Percentiles rank a stretch among this genome's conserved stretches.
Evolutionary conservation across 2,113 vertebrate genomes (phyloP).

Genomic region (Ranitomeya variabilis): DNA sequence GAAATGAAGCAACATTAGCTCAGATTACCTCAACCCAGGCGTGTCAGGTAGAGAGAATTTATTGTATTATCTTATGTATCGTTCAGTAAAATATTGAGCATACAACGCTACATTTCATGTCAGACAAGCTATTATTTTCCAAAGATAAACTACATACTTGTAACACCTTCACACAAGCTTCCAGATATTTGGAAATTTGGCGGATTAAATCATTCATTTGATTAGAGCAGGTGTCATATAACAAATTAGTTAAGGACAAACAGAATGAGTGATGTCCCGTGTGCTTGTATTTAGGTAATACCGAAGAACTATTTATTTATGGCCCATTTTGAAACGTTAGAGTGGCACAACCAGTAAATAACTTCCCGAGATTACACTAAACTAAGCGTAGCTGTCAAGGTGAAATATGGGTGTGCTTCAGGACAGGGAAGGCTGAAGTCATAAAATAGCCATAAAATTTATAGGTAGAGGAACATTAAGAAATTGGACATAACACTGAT

Average conservation of each 20-base stretch:
- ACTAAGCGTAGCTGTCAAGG: conserved; percentile 38
- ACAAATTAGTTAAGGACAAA: conserved; percentile 55
- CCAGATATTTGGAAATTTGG: conserved; percentile 42
- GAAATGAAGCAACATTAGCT: conserved; percentile 58
- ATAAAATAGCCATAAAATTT: conserved; percentile 32
- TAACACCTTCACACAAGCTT: conserved; percentile 26
- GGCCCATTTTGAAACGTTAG: conserved; percentile 40
- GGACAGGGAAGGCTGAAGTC: conserved; percentile 9
- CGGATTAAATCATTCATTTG: conserved; percentile 60
- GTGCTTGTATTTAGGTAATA: conserved; percentile 44
- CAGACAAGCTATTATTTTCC: conserved; percentile 59
- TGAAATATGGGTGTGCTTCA: conserved; percentile 30
- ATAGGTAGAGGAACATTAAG: conserved; percentile 20
- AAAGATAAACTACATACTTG: conserved; percentile 43
- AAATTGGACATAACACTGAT: conserved; percentile 28
- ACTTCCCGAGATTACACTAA: conserved; percentile 32
- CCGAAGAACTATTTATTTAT: conserved; percentile 48
- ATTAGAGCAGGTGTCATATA: conserved; percentile 59
- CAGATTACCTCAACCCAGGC: conserved; percentile 57
- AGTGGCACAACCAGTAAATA: conserved; percentile 49
- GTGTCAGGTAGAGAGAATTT: conserved; percentile 62
- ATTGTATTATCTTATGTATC: conserved; percentile 57
- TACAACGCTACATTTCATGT: conserved; percentile 59
- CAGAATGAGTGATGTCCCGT: conserved; percentile 14
- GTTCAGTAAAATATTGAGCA: conserved; percentile 62